A percentile compares a stretch with the other conserved stretches of the same genome.
phyloP scores from a whole-genome alignment of 2,113 vertebrate species.

The Mirounga angustirostris region DNA sequence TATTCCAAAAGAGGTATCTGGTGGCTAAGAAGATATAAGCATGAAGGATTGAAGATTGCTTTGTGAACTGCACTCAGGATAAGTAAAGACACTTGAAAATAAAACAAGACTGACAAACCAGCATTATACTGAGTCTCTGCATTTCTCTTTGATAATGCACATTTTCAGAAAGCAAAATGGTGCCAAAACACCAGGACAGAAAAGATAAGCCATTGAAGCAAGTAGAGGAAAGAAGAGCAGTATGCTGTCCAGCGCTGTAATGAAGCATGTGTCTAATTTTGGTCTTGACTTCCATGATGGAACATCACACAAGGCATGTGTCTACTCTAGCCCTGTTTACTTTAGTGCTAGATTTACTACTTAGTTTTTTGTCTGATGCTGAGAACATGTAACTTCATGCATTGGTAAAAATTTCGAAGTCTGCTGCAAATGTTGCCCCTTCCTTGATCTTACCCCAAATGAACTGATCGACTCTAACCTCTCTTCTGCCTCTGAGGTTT shows the following conservation, averaged over 20 bases:
- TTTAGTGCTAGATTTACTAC: background rate
- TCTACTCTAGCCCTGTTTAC: background rate
- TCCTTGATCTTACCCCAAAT: background rate
- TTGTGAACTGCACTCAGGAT: background rate
- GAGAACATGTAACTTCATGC: rapidly evolving
- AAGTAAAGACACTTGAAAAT: background rate
- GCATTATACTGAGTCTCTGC: rapidly evolving
- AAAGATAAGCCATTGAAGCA: background rate
- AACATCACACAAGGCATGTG: background rate
- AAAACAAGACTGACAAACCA: background rate
- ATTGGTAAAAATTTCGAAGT: too few relatives aligned
- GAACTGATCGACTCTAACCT: background rate
- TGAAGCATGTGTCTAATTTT: too few relatives aligned
- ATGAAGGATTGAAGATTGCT: background rate
- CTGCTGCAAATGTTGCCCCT: background rate
- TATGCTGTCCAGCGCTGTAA: too few relatives aligned
- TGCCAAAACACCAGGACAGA: background rate
- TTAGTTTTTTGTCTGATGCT: too few relatives aligned
- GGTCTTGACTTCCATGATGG: background rate
- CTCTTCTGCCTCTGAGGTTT: background rate
- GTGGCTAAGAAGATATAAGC: background rate
- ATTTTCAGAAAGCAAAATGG: background rate
- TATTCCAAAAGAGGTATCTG: background rate
- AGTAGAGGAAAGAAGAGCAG: background rate
- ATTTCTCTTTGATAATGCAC: background rate